phyloP scores from a whole-genome alignment of 2,113 vertebrate species.

The Ictalurus punctatus region DNA sequence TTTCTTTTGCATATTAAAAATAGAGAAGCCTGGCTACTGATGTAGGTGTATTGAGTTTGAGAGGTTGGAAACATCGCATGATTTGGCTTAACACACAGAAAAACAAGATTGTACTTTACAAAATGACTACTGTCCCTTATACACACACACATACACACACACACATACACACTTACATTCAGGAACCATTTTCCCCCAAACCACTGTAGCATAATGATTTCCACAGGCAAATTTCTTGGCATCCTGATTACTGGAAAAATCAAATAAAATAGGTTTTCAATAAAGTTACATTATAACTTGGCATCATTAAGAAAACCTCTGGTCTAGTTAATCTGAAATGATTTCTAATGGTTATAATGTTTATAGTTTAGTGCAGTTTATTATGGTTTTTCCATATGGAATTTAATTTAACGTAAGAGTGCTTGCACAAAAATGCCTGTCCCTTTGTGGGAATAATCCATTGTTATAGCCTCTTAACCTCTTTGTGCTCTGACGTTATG shows the following conservation, averaged over 20 bases:
- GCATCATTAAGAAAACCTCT: conserved; percentile 17
- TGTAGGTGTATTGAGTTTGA: conserved; percentile 29
- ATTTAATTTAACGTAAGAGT: background rate
- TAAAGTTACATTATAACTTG: background rate
- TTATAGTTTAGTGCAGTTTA: background rate
- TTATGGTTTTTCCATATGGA: conserved; percentile 2
- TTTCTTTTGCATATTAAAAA: background rate
- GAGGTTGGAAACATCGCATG: conserved; percentile 35
- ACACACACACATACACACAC: background rate
- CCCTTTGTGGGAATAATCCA: background rate
- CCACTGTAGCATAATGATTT: background rate
- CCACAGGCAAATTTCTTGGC: conserved; percentile 18
- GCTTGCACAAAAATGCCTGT: background rate
- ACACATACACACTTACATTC: background rate
- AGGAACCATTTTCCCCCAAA: background rate
- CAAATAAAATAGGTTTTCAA: background rate
- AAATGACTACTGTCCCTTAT: conserved; percentile 16
- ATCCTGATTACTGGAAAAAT: conserved; percentile 10
- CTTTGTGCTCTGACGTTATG: background rate
- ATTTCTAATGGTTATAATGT: background rate
- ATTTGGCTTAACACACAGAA: conserved; percentile 27
- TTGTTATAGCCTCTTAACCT: background rate
- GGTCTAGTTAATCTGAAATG: conserved; percentile 3
- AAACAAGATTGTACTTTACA: conserved; percentile 32
- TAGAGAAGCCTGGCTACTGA: conserved; percentile 11